Conservation (phyloP, 2,113 vertebrate species). For the Nematolebias whitei region DNA sequence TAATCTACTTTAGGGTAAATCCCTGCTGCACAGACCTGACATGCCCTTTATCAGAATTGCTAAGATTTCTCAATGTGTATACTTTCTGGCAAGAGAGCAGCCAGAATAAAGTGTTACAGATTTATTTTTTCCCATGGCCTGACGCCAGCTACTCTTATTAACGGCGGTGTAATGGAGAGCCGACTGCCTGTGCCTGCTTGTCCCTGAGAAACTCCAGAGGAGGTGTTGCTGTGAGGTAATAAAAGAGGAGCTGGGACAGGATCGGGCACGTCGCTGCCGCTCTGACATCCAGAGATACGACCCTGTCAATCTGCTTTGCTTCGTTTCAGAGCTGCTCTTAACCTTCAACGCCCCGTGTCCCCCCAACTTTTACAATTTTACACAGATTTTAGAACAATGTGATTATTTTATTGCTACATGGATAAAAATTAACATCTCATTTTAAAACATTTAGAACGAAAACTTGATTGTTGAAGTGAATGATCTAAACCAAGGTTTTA, state of each 20-base stretch:
- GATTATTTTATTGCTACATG: background rate
- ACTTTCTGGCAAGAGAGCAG: slow-evolving; percentile 37
- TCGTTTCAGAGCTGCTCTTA: background rate
- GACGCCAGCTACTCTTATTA: slow-evolving; percentile 64
- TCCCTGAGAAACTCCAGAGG: slow-evolving; percentile 59
- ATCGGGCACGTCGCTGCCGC: slow-evolving; percentile 48
- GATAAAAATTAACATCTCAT: background rate
- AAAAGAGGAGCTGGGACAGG: slow-evolving; percentile 36
- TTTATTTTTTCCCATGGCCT: slow-evolving; percentile 76
- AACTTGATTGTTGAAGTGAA: too few species aligned
- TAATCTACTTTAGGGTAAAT: slow-evolving; percentile 14
- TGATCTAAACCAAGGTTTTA: too few species aligned
- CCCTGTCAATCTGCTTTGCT: slow-evolving; percentile 15
- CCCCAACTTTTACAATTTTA: background rate
- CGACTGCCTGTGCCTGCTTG: slow-evolving; percentile 59
- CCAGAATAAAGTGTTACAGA: slow-evolving; percentile 56
- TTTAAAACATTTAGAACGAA: too few species aligned
- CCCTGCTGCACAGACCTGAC: slow-evolving; percentile 20
- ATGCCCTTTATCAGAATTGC: slow-evolving; percentile 48
- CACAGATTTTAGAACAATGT: background rate
- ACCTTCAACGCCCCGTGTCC: background rate
- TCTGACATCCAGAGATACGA: slow-evolving; percentile 32
- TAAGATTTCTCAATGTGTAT: slow-evolving; percentile 44
- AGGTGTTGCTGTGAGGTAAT: slow-evolving; percentile 49
- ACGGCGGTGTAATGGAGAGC: slow-evolving; percentile 55